These are phyloP conservation scores for Antheraea pernyi DNA, from an alignment of 1,140 invertebrate genomes.

Conservation along the genomic window DNA sequence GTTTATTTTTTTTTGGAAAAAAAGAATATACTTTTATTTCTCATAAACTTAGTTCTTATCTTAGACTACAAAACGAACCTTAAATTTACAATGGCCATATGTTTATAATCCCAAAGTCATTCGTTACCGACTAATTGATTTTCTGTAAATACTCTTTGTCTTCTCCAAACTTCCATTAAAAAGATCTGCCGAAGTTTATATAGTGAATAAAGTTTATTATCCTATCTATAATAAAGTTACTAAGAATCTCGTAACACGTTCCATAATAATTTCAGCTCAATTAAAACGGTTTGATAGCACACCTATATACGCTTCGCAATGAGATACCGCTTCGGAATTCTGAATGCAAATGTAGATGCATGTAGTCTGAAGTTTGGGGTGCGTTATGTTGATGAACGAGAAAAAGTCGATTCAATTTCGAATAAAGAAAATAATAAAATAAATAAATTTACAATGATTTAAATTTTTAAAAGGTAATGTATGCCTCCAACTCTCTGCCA, in stretches of 20 bases:
- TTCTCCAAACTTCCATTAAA: neutral
- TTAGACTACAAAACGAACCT: no score
- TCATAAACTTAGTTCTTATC: no score
- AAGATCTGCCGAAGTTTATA: neutral
- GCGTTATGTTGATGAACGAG: slow-evolving; percentile 5
- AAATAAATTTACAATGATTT: no score
- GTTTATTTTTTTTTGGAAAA: no score
- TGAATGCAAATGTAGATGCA: slow-evolving; percentile 10
- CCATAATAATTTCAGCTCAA: slow-evolving; percentile 6
- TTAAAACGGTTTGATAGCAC: slow-evolving; percentile 12
- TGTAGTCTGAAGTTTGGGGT: neutral
- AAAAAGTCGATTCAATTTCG: neutral
- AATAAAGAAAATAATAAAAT: no score
- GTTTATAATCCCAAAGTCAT: no score
- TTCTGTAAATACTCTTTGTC: neutral
- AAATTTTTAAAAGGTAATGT: no score
- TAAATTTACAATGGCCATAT: no score
- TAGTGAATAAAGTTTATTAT: neutral
- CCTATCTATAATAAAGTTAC: neutral
- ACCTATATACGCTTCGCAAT: slow-evolving; percentile 6
- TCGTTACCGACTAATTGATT: no score
- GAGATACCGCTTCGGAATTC: neutral
- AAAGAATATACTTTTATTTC: no score
- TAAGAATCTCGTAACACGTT: slow-evolving; percentile 1
- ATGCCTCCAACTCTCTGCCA: no score